Evolutionary conservation across 2,888 invertebrate species (phyloP).

Genomic region (Lydus trimaculatus): DNA sequence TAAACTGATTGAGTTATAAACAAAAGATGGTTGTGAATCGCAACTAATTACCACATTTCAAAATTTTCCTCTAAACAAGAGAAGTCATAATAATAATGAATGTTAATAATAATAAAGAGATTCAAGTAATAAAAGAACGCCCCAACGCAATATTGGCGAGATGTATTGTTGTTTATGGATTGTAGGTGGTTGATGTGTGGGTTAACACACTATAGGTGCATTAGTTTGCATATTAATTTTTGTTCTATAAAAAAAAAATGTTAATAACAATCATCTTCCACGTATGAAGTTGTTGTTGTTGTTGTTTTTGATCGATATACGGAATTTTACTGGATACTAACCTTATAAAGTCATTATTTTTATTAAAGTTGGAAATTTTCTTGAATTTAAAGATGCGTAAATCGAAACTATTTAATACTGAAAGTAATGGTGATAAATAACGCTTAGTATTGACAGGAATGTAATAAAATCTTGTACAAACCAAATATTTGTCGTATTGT

Average conservation of each 20-base stretch:
- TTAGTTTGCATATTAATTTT: slow-evolving; percentile 26
- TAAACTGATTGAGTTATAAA: slow-evolving; percentile 22
- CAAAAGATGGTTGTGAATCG: slow-evolving; percentile 7
- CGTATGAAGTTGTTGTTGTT: too few species aligned
- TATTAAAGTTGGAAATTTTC: background rate
- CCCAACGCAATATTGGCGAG: slow-evolving; percentile 24
- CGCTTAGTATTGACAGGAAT: slow-evolving; percentile 35
- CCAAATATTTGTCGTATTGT: slow-evolving; percentile 27
- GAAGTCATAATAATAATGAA: background rate
- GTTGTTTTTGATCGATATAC: background rate
- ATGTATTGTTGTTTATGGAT: slow-evolving; percentile 28
- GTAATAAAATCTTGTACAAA: slow-evolving; percentile 30
- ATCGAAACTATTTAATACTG: slow-evolving; percentile 30
- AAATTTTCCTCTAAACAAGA: slow-evolving; percentile 9
- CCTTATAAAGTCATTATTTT: background rate
- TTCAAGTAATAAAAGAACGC: slow-evolving; percentile 22
- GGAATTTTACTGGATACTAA: background rate
- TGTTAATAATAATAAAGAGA: background rate
- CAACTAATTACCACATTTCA: slow-evolving; percentile 19
- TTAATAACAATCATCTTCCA: background rate
- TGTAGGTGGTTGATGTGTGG: slow-evolving; percentile 30
- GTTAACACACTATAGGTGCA: slow-evolving; percentile 25
- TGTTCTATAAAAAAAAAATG: background rate
- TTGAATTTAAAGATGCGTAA: slow-evolving; percentile 7
- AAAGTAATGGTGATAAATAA: slow-evolving; percentile 37